Conservation (phyloP, 2,113 vertebrate species). For the Arizona elegans region DNA sequence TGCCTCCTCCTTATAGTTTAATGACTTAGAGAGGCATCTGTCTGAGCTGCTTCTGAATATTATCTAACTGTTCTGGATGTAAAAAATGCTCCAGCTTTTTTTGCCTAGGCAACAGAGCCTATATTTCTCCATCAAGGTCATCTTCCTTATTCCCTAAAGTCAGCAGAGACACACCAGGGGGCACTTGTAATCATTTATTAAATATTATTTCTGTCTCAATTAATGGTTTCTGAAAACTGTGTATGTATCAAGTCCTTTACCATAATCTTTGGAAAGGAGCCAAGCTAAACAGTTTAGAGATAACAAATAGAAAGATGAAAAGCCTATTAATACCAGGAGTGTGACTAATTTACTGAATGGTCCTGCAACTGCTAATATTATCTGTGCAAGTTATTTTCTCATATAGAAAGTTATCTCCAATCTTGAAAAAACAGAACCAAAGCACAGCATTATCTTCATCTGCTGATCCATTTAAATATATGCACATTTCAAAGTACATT, state of each 20-base stretch:
- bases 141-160: constrained; percentile 3
- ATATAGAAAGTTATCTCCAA: not conserved
- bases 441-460: not conserved
- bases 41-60: not conserved
- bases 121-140: not conserved
- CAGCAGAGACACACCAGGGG: constrained; percentile 45
- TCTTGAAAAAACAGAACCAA: not conserved
- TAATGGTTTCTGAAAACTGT: not conserved
- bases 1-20: not conserved
- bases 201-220: constrained; percentile 2
- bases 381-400: not conserved
- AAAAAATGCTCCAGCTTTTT: not conserved
- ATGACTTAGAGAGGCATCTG: not conserved
- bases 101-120: not conserved
- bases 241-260: not conserved
- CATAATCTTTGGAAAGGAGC: not conserved
- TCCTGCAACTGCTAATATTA: not conserved
- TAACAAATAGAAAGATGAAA: not conserved
- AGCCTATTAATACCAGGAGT: not conserved
- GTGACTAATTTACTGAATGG: not conserved
- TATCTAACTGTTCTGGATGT: not conserved
- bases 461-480: not conserved
- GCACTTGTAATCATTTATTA: constrained; percentile 45
- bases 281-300: not conserved
- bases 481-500: not conserved